These are phyloP conservation scores for Cotesia glomerata DNA, from an alignment of 1,140 invertebrate genomes.

Conservation along the genomic window DNA sequence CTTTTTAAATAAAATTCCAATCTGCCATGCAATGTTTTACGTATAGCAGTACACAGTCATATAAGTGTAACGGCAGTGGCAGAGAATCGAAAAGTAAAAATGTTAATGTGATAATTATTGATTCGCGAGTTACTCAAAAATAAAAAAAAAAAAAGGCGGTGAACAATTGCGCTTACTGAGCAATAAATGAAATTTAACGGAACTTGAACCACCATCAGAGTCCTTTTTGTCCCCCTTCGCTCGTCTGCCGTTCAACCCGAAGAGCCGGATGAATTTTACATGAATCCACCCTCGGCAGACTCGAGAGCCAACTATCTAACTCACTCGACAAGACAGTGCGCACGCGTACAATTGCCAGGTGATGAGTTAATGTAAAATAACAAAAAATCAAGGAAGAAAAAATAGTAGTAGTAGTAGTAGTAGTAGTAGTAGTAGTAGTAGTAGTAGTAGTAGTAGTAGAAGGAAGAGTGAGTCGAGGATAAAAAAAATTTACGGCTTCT, in stretches of 20 bases:
- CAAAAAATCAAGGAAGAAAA: background rate
- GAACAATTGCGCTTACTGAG: background rate
- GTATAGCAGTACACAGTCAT: background rate
- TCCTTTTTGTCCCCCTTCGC: slow-evolving; percentile 24
- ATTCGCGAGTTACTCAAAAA: too few species aligned
- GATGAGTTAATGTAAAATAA: slow-evolving; percentile 26
- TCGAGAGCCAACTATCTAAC: background rate
- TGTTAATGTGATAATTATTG: too few species aligned
- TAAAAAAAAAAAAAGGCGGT: background rate
- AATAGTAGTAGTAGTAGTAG: too few species aligned
- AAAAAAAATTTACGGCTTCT: slow-evolving; percentile 6
- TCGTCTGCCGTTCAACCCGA: slow-evolving; percentile 18
- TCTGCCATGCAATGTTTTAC: too few species aligned
- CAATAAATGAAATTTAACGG: slow-evolving; percentile 24
- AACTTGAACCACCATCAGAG: slow-evolving; percentile 24
- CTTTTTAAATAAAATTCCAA: too few species aligned
- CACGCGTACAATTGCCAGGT: slow-evolving; percentile 9
- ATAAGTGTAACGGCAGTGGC: background rate
- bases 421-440: background rate
- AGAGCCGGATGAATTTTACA: slow-evolving; percentile 35
- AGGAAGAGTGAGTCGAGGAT: background rate
- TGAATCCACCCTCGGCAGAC: slow-evolving; percentile 25
- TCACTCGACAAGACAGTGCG: slow-evolving; percentile 10
- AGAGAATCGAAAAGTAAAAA: background rate
- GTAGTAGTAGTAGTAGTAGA: background rate